Evolutionary conservation across 2,113 vertebrate species (phyloP), one percentile per base, ranked within the genome.

Genomic region (Ptilorrhoa leucosticta): DNA sequence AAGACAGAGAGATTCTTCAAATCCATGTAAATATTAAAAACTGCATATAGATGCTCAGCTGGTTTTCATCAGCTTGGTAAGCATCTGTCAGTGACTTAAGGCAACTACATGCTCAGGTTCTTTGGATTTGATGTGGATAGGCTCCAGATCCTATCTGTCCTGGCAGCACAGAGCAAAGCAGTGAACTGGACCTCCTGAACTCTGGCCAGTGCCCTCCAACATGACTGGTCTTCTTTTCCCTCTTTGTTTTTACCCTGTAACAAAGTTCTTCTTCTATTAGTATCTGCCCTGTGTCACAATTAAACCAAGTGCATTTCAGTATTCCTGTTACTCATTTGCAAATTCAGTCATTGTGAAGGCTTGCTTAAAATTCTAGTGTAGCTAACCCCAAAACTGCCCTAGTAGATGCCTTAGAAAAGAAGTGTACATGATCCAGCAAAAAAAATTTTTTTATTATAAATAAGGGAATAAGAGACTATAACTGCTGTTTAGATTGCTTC

Each of bases 141-240:
- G 28, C 15, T 83, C 21, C 72, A 85, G 63, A 20, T 65, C 37
- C 61, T 58, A 31, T n/a, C 47, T 58, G 20, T 22, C 31, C 56
- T 30, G 35, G 75, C 6, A 64, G 47, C 37, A n/a, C 4, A 7
- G 42, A 58, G 31, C 2, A 2, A 73, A 64, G n/a, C 58, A 50
- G 26, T 9, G 51, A 83, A 44, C 19, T 1, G 2, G 21, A 28
- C 28, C 40, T 21, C 28, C 47, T 57, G 27, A 94, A 51, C 31
- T 60, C 39, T 4, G 7, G 35, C 21, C 61, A 63, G 21, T 18
- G 28, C 40, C 20, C 42, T 80, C 22, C 63, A 48, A 6, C 0
- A 0, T 8, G 21, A 11, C 15, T 3, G 6, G 11, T 30, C 42
- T 30, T 56, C 37, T 44, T 50, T 40, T 16, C 42, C 21, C 14